These are phyloP conservation scores for Hippoglossus stenolepis DNA, from an alignment of 2,113 vertebrate species.

Conservation along the genomic window DNA sequence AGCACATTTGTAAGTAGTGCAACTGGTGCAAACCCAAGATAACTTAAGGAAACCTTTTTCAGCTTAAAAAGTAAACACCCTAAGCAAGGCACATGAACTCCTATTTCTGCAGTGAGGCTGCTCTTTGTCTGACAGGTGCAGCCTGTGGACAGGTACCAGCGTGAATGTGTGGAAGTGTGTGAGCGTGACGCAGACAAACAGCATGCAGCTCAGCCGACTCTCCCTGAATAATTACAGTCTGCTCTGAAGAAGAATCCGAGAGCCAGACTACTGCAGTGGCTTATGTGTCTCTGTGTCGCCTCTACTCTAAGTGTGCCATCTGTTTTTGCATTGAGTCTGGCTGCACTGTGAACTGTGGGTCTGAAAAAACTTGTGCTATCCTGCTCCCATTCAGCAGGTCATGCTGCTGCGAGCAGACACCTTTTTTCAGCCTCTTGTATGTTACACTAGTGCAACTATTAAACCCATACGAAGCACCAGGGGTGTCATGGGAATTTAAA, in stretches of 20 bases:
- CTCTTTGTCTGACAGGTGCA: conserved; percentile 39
- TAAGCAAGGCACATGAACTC: conserved; percentile 1
- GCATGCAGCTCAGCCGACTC: conserved; percentile 54
- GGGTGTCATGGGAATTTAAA: background rate
- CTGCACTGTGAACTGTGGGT: conserved; percentile 57
- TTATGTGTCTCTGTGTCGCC: conserved; percentile 60
- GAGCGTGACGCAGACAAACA: conserved; percentile 53
- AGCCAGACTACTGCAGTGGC: conserved; percentile 51
- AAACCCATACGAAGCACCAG: conserved; percentile 9
- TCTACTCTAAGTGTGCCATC: conserved; percentile 65
- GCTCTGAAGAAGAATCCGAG: conserved; percentile 37
- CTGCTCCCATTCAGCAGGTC: conserved; percentile 54
- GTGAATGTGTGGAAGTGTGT: conserved; percentile 36
- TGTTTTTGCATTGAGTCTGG: conserved; percentile 58
- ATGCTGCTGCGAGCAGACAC: conserved; percentile 29
- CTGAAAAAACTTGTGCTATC: conserved; percentile 44
- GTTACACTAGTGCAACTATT: conserved; percentile 9
- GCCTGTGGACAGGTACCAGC: conserved; percentile 27
- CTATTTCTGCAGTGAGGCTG: conserved; percentile 13
- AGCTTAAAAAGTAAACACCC: background rate
- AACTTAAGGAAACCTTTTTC: conserved; percentile 8
- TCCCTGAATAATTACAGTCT: conserved; percentile 65
- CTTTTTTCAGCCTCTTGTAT: conserved; percentile 40
- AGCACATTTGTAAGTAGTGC: background rate
- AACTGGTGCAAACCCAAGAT: conserved; percentile 9